These are phyloP conservation scores for Lacerta agilis DNA, from an alignment of 2,797 vertebrate genomes.

Conservation along the genomic window DNA sequence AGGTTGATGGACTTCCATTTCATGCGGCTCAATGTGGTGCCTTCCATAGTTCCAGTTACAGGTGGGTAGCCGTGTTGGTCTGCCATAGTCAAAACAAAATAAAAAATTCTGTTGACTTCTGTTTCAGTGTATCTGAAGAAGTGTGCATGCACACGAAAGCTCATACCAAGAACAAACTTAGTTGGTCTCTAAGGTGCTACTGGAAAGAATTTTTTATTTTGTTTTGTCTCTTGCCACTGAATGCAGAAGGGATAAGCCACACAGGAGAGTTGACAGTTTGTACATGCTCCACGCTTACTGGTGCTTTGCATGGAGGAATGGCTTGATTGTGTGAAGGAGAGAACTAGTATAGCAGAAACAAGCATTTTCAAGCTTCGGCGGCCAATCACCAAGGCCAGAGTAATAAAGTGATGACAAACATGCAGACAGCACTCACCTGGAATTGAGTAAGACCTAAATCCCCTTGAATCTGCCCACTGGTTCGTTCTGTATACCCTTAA, in stretches of 20 bases:
- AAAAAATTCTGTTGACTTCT: too few relatives aligned
- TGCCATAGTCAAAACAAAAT: too few relatives aligned
- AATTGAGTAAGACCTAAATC: not conserved
- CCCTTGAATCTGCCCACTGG: not conserved
- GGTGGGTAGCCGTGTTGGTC: too few relatives aligned
- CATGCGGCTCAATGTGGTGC: too few relatives aligned
- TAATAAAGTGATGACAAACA: not conserved
- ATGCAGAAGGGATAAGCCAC: not conserved
- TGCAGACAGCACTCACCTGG: too few relatives aligned
- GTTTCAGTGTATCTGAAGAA: too few relatives aligned
- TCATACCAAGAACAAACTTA: too few relatives aligned
- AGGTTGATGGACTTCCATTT: too few relatives aligned
- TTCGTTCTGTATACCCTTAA: not conserved
- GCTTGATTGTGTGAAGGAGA: not conserved
- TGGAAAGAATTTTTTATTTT: too few relatives aligned
- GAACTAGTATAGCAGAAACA: not conserved
- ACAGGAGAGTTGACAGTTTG: not conserved
- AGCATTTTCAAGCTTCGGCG: not conserved
- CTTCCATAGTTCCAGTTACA: too few relatives aligned
- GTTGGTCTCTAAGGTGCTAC: too few relatives aligned
- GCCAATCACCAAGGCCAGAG: not conserved
- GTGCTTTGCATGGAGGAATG: not conserved
- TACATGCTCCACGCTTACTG: not conserved
- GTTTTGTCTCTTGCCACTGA: not conserved
- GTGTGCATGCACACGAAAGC: too few relatives aligned